These are phyloP conservation scores for Pristionchus entomophagus DNA, from an alignment of 2,888 invertebrate species.

Conservation along the genomic window DNA sequence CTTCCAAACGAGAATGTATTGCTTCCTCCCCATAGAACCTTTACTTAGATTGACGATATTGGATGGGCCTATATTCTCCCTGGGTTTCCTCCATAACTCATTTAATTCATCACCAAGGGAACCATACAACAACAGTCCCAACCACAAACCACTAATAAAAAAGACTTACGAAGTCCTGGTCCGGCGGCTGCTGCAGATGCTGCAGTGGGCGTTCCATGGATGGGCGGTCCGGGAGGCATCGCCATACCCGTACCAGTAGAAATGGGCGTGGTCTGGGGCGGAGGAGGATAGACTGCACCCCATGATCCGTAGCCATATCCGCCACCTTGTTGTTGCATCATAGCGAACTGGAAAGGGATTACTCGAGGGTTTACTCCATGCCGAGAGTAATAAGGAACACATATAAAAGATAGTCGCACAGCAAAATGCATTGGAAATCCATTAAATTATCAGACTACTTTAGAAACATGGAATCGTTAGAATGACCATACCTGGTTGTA, in stretches of 20 bases:
- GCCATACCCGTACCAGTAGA: background rate
- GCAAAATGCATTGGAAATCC: background rate
- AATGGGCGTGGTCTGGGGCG: constrained; percentile 22
- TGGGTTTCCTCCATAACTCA: too few species aligned
- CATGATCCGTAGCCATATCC: constrained; percentile 46
- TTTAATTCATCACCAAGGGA: too few species aligned
- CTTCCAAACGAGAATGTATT: too few species aligned
- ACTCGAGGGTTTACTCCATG: too few species aligned
- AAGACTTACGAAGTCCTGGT: too few species aligned
- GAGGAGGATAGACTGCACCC: constrained; percentile 45
- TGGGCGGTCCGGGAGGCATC: background rate
- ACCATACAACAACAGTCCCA: too few species aligned
- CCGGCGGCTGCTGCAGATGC: constrained; percentile 40
- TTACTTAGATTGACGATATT: too few species aligned
- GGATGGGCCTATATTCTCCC: too few species aligned
- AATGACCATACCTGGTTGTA: background rate
- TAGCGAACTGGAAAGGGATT: constrained; percentile 16
- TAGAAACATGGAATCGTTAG: background rate
- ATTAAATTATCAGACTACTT: background rate
- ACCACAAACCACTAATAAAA: too few species aligned
- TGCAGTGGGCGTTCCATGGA: constrained; percentile 42
- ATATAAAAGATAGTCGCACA: background rate
- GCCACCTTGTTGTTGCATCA: constrained; percentile 35
- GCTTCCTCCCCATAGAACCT: too few species aligned
- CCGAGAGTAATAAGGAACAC: background rate